Base-by-base conservation (phyloP, 2,888 invertebrate genomes). In the Periphyllus acericola region DNA sequence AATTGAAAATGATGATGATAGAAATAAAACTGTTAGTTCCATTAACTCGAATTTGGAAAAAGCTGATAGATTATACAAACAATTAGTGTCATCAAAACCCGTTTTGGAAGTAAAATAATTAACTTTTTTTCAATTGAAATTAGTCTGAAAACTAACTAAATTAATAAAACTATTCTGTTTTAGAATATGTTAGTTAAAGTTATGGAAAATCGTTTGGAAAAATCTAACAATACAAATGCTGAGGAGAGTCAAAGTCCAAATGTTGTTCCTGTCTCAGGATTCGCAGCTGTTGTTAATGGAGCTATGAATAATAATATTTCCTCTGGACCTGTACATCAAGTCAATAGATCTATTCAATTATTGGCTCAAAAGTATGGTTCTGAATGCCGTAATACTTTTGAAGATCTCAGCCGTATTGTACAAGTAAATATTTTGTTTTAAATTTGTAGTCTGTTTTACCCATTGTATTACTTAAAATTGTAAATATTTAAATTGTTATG, bases 1-100 rank as follows among this genome's bases (percentile, higher is more conserved):
- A 21, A 98, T 99, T 36, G 98, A 99, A 92, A 98, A 95, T 90
- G 99, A 99, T 91, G 98, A 99, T 90, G 99, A 99, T 92, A 94
- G 99, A 5, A 97, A 97, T 91, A 98, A 98, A 92, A 97, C 98
- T 89, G 96, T 98, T 40, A 95, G 96, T 68, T 96, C 96, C 71
- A 98, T 99, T 90, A 98, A 98, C 90, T 94, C 95, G 0, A 92
- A 98, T 89, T 92, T 99, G 83, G 98, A 99, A 91, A 98, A 98
- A 91, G 99, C 99, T 0, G 99, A 99, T 92, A 93, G 97, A 36
- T 96, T 98, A 29, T 98, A 99, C 92, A 95, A 97, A 88, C 97
- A 97, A 91, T 93, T 99, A 17, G 95, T 97, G 90, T 94, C 95
- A 6, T 97, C 97, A 91, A 97, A 98, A 91, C 98, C 98, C 3